Evolutionary conservation across 2,797 vertebrate genomes (phyloP).

Genomic region (Neopelma chrysocephalum): DNA sequence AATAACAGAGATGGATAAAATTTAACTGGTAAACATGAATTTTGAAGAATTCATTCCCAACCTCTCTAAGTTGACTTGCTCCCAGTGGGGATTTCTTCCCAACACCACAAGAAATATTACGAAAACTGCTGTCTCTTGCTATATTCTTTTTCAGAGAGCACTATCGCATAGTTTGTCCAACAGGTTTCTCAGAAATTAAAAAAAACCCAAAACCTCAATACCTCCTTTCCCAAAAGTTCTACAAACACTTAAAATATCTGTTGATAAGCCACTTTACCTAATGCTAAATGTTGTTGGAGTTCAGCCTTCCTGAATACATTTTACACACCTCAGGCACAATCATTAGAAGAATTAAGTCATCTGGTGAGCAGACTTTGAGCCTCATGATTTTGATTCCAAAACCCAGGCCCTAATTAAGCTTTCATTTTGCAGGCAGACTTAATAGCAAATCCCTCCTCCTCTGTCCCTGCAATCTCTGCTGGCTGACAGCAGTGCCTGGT

Average conservation of each 20-base stretch:
- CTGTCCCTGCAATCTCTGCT: background rate
- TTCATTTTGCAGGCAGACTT: background rate
- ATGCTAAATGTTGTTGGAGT: background rate
- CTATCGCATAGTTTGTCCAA: background rate
- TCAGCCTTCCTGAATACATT: background rate
- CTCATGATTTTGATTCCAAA: background rate
- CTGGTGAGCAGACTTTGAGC: background rate
- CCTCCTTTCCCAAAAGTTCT: constrained; percentile 14
- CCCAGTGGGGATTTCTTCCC: background rate
- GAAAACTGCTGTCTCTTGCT: constrained; percentile 12
- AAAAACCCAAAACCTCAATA: background rate
- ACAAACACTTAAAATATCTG: constrained; percentile 29
- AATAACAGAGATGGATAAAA: background rate
- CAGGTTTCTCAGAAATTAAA: background rate
- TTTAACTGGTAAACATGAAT: constrained; percentile 34
- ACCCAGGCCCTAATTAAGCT: background rate
- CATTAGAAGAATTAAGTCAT: background rate
- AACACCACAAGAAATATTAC: background rate
- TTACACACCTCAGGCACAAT: background rate
- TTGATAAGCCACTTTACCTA: constrained; percentile 9
- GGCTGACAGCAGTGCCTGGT: background rate
- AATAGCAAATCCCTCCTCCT: background rate
- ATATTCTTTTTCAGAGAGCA: constrained; percentile 1
- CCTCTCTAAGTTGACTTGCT: constrained; percentile 13
- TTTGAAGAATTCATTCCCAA: constrained; percentile 45